These are phyloP conservation scores for Eucidaris tribuloides DNA, from an alignment of 35 echinoderm and acorn worm genomes.

Conservation along the genomic window DNA sequence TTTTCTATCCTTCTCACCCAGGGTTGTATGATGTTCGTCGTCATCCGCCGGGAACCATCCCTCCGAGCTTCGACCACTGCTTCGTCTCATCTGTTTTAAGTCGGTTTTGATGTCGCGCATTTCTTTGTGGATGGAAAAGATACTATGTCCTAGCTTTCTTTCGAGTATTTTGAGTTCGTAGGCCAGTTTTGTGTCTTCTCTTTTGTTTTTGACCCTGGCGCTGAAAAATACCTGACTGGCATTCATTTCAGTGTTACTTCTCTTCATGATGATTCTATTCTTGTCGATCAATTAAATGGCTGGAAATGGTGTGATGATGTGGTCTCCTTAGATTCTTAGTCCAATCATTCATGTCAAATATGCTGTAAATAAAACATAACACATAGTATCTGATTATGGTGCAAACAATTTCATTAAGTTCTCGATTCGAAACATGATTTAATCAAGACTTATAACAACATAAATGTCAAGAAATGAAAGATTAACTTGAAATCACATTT, in stretches of 20 bases:
- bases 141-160: slow-evolving; percentile 17
- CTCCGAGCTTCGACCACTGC: slow-evolving; percentile 29
- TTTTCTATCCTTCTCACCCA: neutral
- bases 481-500: no score
- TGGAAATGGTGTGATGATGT: no score
- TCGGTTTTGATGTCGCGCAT: slow-evolving; percentile 27
- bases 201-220: slow-evolving; percentile 40
- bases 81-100: neutral
- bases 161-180: slow-evolving; percentile 6
- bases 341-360: no score
- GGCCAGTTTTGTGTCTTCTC: slow-evolving; percentile 18
- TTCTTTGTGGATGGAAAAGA: slow-evolving; percentile 30
- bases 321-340: no score
- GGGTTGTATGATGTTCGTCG: neutral
- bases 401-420: no score
- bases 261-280: neutral
- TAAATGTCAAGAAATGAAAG: no score
- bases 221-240: slow-evolving; percentile 25
- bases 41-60: slow-evolving; percentile 16
- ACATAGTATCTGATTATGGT: no score
- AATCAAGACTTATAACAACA: no score
- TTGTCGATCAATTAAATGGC: no score
- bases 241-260: neutral
- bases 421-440: no score
- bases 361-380: no score